These are phyloP conservation scores for Cremastinae sp. DNA, from an alignment of 2,888 invertebrate genomes.

Conservation along the genomic window DNA sequence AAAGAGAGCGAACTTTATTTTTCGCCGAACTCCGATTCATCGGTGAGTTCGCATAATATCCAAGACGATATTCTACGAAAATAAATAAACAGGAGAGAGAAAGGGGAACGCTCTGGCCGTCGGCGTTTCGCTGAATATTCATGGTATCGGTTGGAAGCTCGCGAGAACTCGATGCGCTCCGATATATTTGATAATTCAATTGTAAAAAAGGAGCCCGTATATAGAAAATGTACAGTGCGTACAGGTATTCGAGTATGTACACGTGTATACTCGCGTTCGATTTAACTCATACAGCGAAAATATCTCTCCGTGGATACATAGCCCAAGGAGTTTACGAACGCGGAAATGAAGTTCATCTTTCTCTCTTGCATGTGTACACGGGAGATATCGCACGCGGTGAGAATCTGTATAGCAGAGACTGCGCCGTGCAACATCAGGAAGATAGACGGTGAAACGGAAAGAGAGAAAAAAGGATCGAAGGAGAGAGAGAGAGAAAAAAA, in stretches of 20 bases:
- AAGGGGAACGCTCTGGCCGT: constrained; percentile 5
- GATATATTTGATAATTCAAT: constrained; percentile 55
- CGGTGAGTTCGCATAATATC: not conserved
- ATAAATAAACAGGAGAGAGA: not conserved
- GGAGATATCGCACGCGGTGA: not conserved
- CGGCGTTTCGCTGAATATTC: constrained; percentile 34
- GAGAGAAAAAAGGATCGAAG: constrained; percentile 21
- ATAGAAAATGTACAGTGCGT: not conserved
- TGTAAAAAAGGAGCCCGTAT: constrained; percentile 33
- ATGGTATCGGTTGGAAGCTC: constrained; percentile 11
- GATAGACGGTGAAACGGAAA: constrained; percentile 18
- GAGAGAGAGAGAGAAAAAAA: constrained; percentile 18
- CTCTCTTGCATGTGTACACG: not conserved
- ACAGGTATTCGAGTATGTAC: too few relatives aligned
- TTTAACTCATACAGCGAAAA: not conserved
- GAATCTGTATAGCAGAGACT: constrained; percentile 38
- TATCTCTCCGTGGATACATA: constrained; percentile 20
- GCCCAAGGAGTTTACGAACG: constrained; percentile 53
- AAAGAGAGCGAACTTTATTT: not conserved
- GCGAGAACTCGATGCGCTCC: constrained; percentile 10
- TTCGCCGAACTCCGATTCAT: not conserved
- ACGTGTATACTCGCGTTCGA: not conserved
- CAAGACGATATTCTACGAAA: not conserved
- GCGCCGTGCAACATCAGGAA: constrained; percentile 32
- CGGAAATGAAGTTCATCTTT: constrained; percentile 55